Conservation (phyloP, 2,888 invertebrate genomes). For the Drosophila pseudotakahashii region DNA sequence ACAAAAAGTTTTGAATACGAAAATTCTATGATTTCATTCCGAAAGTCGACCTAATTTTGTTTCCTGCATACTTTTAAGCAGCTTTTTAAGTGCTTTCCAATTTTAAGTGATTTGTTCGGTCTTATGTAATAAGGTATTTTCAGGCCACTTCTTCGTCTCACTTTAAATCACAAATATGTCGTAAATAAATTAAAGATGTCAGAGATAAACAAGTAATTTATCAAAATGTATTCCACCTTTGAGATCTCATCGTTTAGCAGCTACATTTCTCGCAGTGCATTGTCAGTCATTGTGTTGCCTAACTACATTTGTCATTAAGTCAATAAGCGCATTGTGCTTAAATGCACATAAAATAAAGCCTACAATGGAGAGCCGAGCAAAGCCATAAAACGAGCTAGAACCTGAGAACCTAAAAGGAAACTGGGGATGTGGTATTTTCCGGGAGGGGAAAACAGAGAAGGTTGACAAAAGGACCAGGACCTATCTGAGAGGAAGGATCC, state of each 20-base stretch:
- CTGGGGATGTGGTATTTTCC: background rate
- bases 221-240: too few species aligned
- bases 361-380: conserved; percentile 41
- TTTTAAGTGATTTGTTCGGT: too few species aligned
- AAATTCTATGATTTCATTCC: too few species aligned
- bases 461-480: background rate
- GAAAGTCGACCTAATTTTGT: too few species aligned
- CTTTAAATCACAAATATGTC: too few species aligned
- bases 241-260: background rate
- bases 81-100: too few species aligned
- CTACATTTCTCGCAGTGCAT: conserved; percentile 27
- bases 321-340: conserved; percentile 79
- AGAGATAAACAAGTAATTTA: too few species aligned
- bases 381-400: conserved; percentile 45
- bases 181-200: too few species aligned
- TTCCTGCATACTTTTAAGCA: too few species aligned
- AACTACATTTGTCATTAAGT: conserved; percentile 77
- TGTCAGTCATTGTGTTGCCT: conserved; percentile 55
- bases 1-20: too few species aligned
- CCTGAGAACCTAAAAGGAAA: conserved; percentile 26
- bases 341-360: conserved; percentile 78
- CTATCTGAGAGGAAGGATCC: conserved; percentile 25
- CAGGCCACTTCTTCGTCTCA: too few species aligned
- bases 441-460: background rate
- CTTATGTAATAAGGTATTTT: too few species aligned